A percentile compares a stretch with the other conserved stretches of the same genome.
These are phyloP conservation scores for Diarsia rubi DNA, from an alignment of 2,888 invertebrate genomes.

Conservation along the genomic window DNA sequence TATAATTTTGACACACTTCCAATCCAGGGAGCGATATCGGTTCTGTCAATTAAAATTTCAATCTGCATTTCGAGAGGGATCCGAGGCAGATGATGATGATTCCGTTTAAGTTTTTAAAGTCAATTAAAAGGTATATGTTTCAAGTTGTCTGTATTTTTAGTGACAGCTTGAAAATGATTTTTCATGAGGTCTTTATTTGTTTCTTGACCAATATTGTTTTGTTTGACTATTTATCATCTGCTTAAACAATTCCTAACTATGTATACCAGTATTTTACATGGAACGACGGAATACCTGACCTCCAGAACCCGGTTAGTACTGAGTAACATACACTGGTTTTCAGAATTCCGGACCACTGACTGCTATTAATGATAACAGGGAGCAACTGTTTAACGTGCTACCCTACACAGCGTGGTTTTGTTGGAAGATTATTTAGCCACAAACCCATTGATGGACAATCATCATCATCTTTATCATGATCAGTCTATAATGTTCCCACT, in stretches of 20 bases:
- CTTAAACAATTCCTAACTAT: neutral
- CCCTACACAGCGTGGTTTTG: no score
- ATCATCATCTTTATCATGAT: no score
- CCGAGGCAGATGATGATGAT: slow-evolving; percentile 19
- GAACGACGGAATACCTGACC: neutral
- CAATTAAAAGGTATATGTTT: slow-evolving; percentile 27
- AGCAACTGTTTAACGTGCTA: neutral
- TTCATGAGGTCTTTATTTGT: neutral
- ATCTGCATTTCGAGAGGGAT: slow-evolving; percentile 55
- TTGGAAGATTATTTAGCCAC: no score
- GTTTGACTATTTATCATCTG: neutral
- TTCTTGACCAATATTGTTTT: neutral
- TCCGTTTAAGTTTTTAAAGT: slow-evolving; percentile 36
- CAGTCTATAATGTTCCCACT: no score
- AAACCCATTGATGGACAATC: no score
- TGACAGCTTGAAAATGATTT: neutral
- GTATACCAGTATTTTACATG: neutral
- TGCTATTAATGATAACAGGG: neutral
- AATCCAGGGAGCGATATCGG: slow-evolving; percentile 45
- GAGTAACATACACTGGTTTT: neutral
- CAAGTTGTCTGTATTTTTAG: slow-evolving; percentile 1
- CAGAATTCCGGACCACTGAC: neutral
- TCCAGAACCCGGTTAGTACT: neutral
- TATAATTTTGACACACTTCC: slow-evolving; percentile 74
- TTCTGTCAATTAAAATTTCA: slow-evolving; percentile 68